Evolutionary conservation across 2,113 vertebrate species (phyloP).

Genomic region (Dunckerocampus dactyliophorus): DNA sequence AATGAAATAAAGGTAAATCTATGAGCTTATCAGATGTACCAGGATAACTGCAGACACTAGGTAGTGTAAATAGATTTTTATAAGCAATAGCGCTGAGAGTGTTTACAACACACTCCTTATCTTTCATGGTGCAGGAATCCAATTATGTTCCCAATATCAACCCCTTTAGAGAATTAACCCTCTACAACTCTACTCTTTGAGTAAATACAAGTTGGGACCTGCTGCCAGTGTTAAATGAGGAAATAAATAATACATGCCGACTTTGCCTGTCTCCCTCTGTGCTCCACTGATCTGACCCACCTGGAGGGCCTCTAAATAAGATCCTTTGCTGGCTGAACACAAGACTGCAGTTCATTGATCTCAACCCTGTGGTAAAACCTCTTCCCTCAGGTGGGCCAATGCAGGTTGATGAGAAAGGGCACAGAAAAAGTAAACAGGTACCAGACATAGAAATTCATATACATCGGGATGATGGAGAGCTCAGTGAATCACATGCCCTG

Average conservation of each 20-base stretch:
- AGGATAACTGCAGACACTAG: conserved; percentile 29
- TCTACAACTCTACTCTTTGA: conserved; percentile 41
- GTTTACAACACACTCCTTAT: conserved; percentile 63
- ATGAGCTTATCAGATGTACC: conserved; percentile 26
- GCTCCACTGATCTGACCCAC: conserved; percentile 57
- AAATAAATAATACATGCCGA: conserved; percentile 63
- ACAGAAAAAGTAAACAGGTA: conserved; percentile 13
- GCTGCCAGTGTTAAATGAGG: conserved; percentile 57
- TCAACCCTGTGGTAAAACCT: conserved; percentile 41
- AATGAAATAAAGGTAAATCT: conserved; percentile 32
- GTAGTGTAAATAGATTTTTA: conserved; percentile 46
- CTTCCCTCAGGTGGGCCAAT: conserved; percentile 52
- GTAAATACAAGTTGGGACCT: conserved; percentile 50
- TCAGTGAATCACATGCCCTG: conserved; percentile 40
- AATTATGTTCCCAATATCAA: conserved; percentile 65
- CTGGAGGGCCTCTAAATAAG: conserved; percentile 63
- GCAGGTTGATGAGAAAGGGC: conserved; percentile 51
- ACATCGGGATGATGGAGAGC: conserved; percentile 9
- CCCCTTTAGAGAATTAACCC: conserved; percentile 66
- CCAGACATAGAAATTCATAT: conserved; percentile 15
- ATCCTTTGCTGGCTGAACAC: conserved; percentile 55
- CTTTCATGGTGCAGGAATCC: conserved; percentile 56
- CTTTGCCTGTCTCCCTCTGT: conserved; percentile 49
- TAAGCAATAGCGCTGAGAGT: conserved; percentile 49
- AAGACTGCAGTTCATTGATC: conserved; percentile 64